Conservation (phyloP, 2,113 vertebrate genomes). For the Cervus canadensis region DNA sequence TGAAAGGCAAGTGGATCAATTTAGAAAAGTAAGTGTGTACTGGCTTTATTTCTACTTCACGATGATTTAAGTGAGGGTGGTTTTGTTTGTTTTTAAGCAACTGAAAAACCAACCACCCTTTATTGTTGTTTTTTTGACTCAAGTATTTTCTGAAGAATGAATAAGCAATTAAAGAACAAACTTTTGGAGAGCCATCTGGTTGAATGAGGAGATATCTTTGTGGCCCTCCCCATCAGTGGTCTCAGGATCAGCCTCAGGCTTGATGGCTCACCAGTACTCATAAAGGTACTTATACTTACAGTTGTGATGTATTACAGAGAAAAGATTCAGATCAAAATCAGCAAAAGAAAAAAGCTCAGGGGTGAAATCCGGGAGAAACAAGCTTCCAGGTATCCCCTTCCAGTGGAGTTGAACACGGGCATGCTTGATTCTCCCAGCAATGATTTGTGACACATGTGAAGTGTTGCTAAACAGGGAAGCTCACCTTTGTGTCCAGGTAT, state of each 20-base stretch:
- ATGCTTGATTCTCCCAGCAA: background rate
- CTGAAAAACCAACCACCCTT: background rate
- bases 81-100: background rate
- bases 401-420: background rate
- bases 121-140: background rate
- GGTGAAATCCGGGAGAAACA: background rate
- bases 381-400: background rate
- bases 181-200: background rate
- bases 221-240: background rate
- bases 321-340: background rate
- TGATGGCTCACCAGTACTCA: background rate
- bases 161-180: background rate
- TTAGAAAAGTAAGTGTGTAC: background rate
- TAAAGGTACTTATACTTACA: background rate
- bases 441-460: background rate
- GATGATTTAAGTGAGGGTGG: background rate
- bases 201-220: background rate
- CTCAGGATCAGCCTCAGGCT: background rate
- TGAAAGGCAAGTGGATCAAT: background rate
- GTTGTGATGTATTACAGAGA: background rate
- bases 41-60: background rate
- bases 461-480: background rate
- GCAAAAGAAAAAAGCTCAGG: background rate
- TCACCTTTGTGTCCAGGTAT: background rate
- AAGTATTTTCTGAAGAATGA: background rate